Evolutionary conservation across 2,888 invertebrate species (phyloP), one percentile per base, ranked within the genome.

Genomic region (Cerceris ruficornis): DNA sequence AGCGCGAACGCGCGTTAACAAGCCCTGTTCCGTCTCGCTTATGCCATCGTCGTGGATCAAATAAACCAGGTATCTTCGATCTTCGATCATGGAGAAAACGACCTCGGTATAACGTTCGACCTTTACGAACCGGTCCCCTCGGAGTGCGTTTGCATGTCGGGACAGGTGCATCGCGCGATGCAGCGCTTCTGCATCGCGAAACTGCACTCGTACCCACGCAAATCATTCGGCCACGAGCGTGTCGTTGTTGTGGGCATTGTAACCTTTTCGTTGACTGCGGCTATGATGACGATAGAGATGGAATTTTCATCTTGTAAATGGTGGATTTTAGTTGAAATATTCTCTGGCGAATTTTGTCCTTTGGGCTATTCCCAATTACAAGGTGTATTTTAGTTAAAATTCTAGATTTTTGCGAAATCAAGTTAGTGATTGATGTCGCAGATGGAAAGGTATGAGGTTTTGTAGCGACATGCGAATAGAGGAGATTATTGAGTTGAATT

Each of bases 101-200:
- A 85, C 84, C 84, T 84, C 85, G 84, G 75, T 80, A 80, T 84
- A 77, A 83, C 71, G 84, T 71, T 64, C 84, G 86, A 84, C 84
- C 86, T 84, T 84, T 84, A 70, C 86, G 86, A 84, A 86, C 84
- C 86, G 86, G 86, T 86, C 84, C 71, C 41, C 64, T 28, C 50
- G 62, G 69, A 67, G 68, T 60, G 58, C 69, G 75, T 84, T 84
- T 81, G 75, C 81, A 83, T 75, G 81, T 68, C 57, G 70, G 77
- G 68, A 78, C 84, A 86, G 84, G 84, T 84, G 84, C 64, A 86
- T 58, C 59, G 60, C 64, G 43, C 42, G 64, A 7, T 39, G 9
- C 55, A 17, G 46, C 17, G 67, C 55, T 65, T 49, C 46, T 64
- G 28, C 60, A 50, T 17, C 41, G 52, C 13, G 15, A 14, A 58